Conservation (phyloP, 2,797 vertebrate genomes). For the Aythya fuligula region DNA sequence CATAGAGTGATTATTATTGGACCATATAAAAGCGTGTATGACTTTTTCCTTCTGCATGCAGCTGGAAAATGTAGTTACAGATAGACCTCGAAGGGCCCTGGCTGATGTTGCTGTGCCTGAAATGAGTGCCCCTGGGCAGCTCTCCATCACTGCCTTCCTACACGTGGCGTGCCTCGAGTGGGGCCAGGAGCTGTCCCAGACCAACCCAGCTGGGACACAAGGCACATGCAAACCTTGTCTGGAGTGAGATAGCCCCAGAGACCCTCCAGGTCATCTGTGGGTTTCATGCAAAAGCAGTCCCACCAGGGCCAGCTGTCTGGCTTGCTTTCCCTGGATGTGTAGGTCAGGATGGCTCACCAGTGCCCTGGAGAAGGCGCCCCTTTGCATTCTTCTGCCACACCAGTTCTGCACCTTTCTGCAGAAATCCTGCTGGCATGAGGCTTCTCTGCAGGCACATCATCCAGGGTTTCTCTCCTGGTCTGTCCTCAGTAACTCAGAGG, state of each 20-base stretch:
- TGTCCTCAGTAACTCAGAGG: not conserved
- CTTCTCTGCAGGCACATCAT: not conserved
- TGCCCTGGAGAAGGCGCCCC: not conserved
- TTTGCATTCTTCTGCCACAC: not conserved
- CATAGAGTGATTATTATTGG: not conserved
- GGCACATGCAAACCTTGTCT: not conserved
- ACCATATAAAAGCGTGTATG: not conserved
- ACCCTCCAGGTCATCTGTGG: not conserved
- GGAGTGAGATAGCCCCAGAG: not conserved
- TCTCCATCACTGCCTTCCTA: rapidly evolving
- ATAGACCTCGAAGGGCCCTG: not conserved
- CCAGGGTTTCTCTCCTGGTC: not conserved
- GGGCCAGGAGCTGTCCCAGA: not conserved
- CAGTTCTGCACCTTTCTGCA: not conserved
- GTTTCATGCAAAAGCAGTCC: no score
- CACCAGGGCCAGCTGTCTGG: not conserved
- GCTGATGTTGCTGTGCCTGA: not conserved
- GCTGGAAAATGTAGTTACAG: not conserved
- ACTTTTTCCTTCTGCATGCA: not conserved
- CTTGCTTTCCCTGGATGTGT: not conserved
- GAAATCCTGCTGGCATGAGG: not conserved
- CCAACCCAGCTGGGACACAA: not conserved
- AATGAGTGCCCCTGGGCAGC: not conserved
- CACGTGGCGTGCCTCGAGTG: rapidly evolving
- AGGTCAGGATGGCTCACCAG: not conserved